Percentiles rank a stretch among this genome's conserved stretches.
Evolutionary conservation across 2,888 invertebrate genomes (phyloP).

Genomic region (Eupithecia abbreviata): DNA sequence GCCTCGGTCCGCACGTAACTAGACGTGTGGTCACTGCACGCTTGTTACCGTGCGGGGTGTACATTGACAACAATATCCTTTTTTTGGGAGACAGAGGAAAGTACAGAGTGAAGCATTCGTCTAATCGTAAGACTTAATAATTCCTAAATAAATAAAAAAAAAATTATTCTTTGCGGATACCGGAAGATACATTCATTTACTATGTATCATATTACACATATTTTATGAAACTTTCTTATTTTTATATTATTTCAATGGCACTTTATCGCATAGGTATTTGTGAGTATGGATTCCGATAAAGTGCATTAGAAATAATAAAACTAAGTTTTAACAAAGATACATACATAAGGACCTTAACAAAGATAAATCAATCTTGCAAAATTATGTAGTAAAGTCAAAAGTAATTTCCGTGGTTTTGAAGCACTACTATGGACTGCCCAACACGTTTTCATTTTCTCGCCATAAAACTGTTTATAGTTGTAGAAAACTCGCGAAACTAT

Average conservation of each 20-base stretch:
- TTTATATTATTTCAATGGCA: neutral
- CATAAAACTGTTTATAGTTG: conserved; percentile 7
- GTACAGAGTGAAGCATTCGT: neutral
- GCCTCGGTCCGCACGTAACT: neutral
- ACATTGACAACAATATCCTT: conserved; percentile 3
- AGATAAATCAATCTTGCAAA: neutral
- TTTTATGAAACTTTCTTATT: neutral
- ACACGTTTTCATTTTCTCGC: neutral
- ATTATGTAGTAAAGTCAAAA: neutral
- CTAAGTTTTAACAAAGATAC: too few relatives aligned
- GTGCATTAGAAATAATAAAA: neutral
- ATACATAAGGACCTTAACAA: neutral
- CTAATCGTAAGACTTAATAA: neutral
- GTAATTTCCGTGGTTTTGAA: neutral
- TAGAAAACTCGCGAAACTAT: conserved; percentile 21
- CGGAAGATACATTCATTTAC: neutral
- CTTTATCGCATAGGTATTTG: neutral
- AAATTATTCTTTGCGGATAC: neutral
- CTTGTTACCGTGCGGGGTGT: neutral
- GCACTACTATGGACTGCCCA: neutral
- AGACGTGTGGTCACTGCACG: conserved; percentile 30
- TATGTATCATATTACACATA: neutral
- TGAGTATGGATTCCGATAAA: too few relatives aligned
- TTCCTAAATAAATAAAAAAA: neutral
- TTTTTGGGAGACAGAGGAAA: neutral